Evolutionary conservation across 1,140 invertebrate species (phyloP), one percentile per base, ranked within the genome.

Genomic region (Drosophila pectinifera): DNA sequence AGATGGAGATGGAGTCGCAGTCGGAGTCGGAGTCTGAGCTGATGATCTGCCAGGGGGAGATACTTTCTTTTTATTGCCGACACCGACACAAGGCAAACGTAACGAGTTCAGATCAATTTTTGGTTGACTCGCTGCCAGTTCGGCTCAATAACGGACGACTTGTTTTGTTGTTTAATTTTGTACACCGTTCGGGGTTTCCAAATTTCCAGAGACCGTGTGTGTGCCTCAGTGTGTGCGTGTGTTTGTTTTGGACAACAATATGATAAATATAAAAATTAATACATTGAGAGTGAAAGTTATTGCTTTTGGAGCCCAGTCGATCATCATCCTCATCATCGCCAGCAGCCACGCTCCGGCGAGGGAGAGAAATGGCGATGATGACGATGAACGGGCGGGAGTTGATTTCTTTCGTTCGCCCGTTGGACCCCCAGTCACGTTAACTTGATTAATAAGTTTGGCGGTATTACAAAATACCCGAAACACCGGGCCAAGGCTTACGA

Each of bases 281-380:
- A 91, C 89, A 89, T 91, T 75, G 89, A 91, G 90, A 91, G 89
- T 91, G 89, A 91, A 91, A 91, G 89, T 91, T 91, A 88, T 91
- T 88, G 81, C 85, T 80, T 77, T 88, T 62, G 81, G 70, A 76
- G 75, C 75, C 45, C 45, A 74, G 70, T 83, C 70, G 70, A 88
- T 86, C 79, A 82, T 88, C 56, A 75, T 68, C 24, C 48, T 78
- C 34, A 43, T 64, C 22, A 70, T 85, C 57, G 70, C 58, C 42
- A 57, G 41, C 45, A 56, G 49, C 43, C 26, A 2, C 7, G 51
- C 28, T 20, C 28, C 18, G 34, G 18, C 13, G 49, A 34, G 64
- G 26, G n/a, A 55, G 64, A 70, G 57, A 65, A 49, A 69, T 72
- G 48, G 34, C 39, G 56, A 42, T 80, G 46, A 84, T 77, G 54